Percentiles rank a stretch among this genome's conserved stretches.
phyloP scores from a whole-genome alignment of 2,113 vertebrate genomes.

The Gymnorhina tibicen region DNA sequence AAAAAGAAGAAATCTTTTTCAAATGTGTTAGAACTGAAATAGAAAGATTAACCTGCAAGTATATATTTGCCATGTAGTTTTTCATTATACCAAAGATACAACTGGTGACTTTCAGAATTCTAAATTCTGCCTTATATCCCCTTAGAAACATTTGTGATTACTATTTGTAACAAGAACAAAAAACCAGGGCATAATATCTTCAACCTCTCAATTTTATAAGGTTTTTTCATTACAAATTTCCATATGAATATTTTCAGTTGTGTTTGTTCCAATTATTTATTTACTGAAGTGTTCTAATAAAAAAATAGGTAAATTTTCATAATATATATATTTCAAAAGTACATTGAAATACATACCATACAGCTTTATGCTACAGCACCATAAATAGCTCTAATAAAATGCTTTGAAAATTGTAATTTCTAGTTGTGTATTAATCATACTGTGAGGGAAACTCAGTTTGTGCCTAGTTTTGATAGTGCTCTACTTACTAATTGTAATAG shows the following conservation, averaged over 20 bases:
- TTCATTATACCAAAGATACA: neutral
- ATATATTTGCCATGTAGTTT: neutral
- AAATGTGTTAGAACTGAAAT: neutral
- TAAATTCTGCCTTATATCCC: neutral
- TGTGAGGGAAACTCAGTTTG: neutral
- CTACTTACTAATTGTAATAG: neutral
- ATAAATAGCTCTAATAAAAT: neutral
- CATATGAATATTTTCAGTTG: neutral
- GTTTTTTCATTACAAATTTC: neutral
- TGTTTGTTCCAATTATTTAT: neutral
- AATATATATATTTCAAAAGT: neutral
- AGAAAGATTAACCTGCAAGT: neutral
- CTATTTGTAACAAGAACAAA: accelerated
- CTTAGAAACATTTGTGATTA: neutral
- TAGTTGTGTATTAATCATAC: neutral
- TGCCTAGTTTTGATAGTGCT: neutral
- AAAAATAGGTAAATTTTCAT: neutral
- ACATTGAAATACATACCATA: accelerated
- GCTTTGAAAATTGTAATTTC: neutral
- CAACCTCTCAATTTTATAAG: neutral
- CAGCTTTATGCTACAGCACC: neutral
- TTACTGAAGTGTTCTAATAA: neutral
- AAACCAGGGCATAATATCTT: neutral
- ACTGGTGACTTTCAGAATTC: neutral
- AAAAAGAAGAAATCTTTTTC: neutral